A percentile compares a stretch with the other conserved stretches of the same genome.
Conservation (phyloP, 2,113 vertebrate species). For the Nothobranchius kuhntae region DNA sequence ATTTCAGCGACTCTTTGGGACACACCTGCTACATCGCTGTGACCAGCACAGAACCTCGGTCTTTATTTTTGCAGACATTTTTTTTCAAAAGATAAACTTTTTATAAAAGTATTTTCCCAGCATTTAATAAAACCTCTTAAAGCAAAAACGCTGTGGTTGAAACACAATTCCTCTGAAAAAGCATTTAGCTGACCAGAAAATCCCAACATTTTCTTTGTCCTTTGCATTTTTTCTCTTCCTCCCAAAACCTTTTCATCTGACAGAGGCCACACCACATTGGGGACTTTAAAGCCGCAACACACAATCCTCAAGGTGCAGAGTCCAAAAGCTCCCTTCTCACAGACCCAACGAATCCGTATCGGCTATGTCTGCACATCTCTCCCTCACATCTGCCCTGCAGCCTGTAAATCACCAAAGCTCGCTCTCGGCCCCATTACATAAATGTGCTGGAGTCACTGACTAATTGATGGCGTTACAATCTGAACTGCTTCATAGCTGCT, state of each 20-base stretch:
- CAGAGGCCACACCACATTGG: constrained; percentile 49
- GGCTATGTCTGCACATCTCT: constrained; percentile 61
- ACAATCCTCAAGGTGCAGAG: constrained; percentile 53
- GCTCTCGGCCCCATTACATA: constrained; percentile 62
- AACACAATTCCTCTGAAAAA: constrained; percentile 51
- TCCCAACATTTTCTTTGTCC: constrained; percentile 48
- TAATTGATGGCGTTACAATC: constrained; percentile 78
- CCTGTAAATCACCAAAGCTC: constrained; percentile 71
- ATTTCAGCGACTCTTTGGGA: too few species aligned
- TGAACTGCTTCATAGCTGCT: constrained; percentile 61
- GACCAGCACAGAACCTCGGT: too few species aligned
- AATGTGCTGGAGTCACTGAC: constrained; percentile 69
- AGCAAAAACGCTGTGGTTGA: constrained; percentile 40
- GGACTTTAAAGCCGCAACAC: constrained; percentile 56
- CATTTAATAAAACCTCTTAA: constrained; percentile 23
- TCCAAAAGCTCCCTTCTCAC: constrained; percentile 55
- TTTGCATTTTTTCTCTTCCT: constrained; percentile 48
- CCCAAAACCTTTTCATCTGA: constrained; percentile 63
- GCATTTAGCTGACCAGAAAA: constrained; percentile 51
- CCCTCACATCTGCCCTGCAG: constrained; percentile 69
- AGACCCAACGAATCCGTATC: constrained; percentile 55
- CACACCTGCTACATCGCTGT: too few species aligned
- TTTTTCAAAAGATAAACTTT: constrained; percentile 1
- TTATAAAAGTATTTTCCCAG: constrained; percentile 24
- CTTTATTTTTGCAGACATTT: too few species aligned